These are phyloP conservation scores for Microtus richardsoni DNA, from an alignment of 2,113 vertebrate genomes.

Conservation along the genomic window DNA sequence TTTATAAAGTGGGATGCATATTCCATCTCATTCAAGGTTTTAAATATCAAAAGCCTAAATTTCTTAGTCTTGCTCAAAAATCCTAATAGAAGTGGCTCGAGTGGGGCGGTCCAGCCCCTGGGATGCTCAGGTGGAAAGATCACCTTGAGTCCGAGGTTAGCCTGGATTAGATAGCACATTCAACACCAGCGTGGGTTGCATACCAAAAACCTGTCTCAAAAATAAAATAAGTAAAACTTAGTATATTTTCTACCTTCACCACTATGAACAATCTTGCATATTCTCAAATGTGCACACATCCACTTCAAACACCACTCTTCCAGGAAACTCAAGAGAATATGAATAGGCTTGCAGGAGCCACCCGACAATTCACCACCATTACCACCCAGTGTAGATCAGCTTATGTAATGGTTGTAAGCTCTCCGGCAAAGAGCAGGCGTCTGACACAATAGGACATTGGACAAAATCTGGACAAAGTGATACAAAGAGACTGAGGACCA, in stretches of 20 bases:
- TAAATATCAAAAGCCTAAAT: conserved; percentile 24
- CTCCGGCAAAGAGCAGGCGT: background rate
- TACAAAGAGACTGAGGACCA: background rate
- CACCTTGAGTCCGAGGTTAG: background rate
- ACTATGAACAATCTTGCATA: background rate
- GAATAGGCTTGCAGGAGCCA: background rate
- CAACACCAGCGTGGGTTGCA: background rate
- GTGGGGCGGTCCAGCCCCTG: background rate
- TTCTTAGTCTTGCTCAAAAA: conserved; percentile 25
- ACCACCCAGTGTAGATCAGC: background rate
- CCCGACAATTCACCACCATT: background rate
- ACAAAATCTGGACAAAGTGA: background rate
- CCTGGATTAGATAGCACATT: background rate
- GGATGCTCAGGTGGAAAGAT: background rate
- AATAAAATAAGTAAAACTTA: background rate
- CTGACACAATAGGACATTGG: background rate
- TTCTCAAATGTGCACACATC: background rate
- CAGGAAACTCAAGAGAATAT: background rate
- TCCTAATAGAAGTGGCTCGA: background rate
- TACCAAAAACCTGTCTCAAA: background rate
- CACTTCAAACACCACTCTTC: background rate
- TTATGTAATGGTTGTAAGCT: background rate
- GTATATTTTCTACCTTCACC: background rate
- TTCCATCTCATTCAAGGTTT: conserved; percentile 15
- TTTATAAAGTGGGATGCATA: background rate